Base-by-base conservation (phyloP, 2,113 vertebrate genomes). In the Pungitius pungitius region DNA sequence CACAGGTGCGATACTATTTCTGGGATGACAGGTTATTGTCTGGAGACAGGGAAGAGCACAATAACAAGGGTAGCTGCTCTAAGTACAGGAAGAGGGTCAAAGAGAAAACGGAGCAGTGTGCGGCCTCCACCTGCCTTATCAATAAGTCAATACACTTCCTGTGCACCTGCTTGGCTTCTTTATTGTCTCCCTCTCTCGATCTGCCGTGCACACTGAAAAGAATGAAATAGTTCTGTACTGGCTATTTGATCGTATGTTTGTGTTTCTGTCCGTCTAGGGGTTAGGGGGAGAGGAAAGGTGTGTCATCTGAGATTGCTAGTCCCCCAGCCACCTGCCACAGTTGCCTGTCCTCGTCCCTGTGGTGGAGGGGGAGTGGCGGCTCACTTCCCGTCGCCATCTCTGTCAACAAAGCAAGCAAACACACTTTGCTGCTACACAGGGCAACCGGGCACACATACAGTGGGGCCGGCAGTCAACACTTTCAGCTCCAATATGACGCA, bases 381-480 rank as follows among this genome's bases (percentile, higher is more conserved):
- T 77, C 68, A 66, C 58, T 54, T 75, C 58, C 26, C 26, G 17
- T 78, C 67, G 75, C 79, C 52, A 35, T 76, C 80, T 88, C 72
- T 85, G 89, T 91, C 81, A 89, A 91, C 78, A 91, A 30, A 69
- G 77, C 64, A 40, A 86, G 86, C 80, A 83, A 81, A 87, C 82
- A 82, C 62, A 60, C 69, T 69, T 68, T 66, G 35, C 56, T 52
- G 60, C 60, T 54, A 55, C 60, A 75, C 54, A 79, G 49, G 64
- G 63, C 71, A 81, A 73, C 69, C 69, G 67, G 57, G 63, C 47
- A 67, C 72, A 82, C 47, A 74, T 39, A 54, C 6, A 75, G 30
- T 33, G 49, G 67, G 33, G 24, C 47, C 76, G 71, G 73, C 83
- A 75, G 84, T 88, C 85, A 83, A 81, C 54, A 47, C 54, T 30